phyloP scores from a whole-genome alignment of 2,888 invertebrate species.

The Mechanitis messenoides region DNA sequence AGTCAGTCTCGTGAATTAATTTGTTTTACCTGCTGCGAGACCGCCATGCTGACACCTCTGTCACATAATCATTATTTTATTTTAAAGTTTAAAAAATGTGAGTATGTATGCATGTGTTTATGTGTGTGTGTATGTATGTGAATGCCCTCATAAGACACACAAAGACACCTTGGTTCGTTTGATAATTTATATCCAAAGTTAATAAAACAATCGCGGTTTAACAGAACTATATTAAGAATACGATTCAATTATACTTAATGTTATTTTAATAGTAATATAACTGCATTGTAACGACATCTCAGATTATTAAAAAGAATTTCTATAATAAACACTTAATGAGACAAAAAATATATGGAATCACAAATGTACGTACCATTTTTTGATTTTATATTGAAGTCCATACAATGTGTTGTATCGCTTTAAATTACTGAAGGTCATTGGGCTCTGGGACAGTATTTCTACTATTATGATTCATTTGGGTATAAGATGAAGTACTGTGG shows the following conservation, averaged over 20 bases:
- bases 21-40: background rate
- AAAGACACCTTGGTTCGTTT: no score
- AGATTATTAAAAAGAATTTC: constrained; percentile 6
- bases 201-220: background rate
- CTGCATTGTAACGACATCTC: constrained; percentile 3
- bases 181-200: background rate
- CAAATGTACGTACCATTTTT: no score
- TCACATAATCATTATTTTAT: background rate
- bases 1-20: background rate
- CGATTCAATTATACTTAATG: constrained; percentile 3
- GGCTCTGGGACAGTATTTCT: no score
- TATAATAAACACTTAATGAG: background rate
- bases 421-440: no score
- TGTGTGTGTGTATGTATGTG: no score
- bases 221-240: background rate
- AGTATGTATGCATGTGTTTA: no score
- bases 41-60: background rate
- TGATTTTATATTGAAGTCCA: no score
- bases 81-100: no score
- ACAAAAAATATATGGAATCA: no score
- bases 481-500: background rate
- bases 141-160: no score
- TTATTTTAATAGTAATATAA: constrained; percentile 3
- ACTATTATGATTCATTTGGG: background rate
- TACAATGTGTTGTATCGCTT: no score